Base-by-base conservation (phyloP, 2,113 vertebrate genomes). In the Antechinus flavipes region DNA sequence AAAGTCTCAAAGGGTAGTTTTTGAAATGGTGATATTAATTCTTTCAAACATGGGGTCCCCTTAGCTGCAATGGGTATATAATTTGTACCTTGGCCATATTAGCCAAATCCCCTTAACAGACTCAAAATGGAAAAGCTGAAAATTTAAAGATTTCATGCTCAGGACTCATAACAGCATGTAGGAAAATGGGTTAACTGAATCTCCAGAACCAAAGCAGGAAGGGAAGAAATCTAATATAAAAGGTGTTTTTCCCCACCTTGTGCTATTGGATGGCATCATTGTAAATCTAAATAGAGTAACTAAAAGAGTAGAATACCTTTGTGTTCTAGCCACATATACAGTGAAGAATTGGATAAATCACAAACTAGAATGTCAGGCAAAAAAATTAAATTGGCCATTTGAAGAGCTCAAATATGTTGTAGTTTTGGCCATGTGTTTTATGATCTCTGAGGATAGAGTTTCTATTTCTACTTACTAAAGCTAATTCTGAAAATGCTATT, bases 131-230 rank as follows among this genome's bases (percentile, higher is more conserved):
- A 97, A 14, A 93, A 54, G 25, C 23, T 55, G 42, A 0, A 35
- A 93, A 94, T 92, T 89, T 53, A 0, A 12, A 94, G 84, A 90
- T 76, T n/a, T 91, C n/a, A 91, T 90, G 95, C 96, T 97, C 93
- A 93, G 0, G 42, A 95, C 93, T 89, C 24, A 0, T 56, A 96
- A 97, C 97, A n/a, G 93, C 93, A n/a, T 91, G 2, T 94, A 95
- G 1, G 61, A 97, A 96, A 68, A 2, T 91, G 84, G 19, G 94
- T 97, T 97, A 96, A 97, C 93, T 47, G 92, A 94, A 95, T 91
- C 93, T 95, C 96, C 95, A 76, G 97, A 96, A 98, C 98, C 98
- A 98, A 98, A 98, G 98, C 96, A 91, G 95, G 93, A 94, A 94
- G 91, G 92, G 96, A 47, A 93, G 54, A 54, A 92, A 54, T 96